phyloP scores from a whole-genome alignment of 1,140 invertebrate genomes.

The Drosophila cardini region DNA sequence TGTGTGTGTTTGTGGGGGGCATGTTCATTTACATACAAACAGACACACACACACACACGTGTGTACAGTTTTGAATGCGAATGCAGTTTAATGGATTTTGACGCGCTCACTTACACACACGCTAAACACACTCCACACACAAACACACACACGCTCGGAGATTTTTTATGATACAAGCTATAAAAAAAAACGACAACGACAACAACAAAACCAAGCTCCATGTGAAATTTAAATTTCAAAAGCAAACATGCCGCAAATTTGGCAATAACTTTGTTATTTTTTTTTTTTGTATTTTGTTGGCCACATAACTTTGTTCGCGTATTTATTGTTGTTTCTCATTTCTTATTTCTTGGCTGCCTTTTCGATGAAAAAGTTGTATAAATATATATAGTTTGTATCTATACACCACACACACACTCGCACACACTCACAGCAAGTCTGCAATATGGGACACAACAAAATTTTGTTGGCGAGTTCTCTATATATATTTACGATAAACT shows the following conservation, averaged over 20 bases:
- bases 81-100: constrained; percentile 71
- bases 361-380: constrained; percentile 53
- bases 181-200: constrained; percentile 52
- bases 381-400: constrained; percentile 7
- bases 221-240: constrained; percentile 83
- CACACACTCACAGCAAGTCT: neutral
- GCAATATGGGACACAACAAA: constrained; percentile 32
- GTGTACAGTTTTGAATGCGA: constrained; percentile 41
- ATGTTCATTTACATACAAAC: constrained; percentile 32
- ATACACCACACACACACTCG: neutral
- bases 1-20: constrained; percentile 9
- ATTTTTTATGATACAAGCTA: constrained; percentile 76
- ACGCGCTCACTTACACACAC: constrained; percentile 45
- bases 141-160: constrained; percentile 8
- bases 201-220: constrained; percentile 49
- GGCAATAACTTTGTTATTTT: constrained; percentile 69
- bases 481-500: constrained; percentile 11
- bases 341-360: constrained; percentile 58
- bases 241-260: constrained; percentile 82
- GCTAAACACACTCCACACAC: constrained; percentile 1
- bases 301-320: constrained; percentile 33
- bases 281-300: constrained; percentile 29
- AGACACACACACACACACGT: constrained; percentile 12
- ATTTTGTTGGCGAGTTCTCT: constrained; percentile 31
- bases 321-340: constrained; percentile 65